These are phyloP conservation scores for Hystrix cristata DNA, from an alignment of 2,113 vertebrate genomes.

Conservation along the genomic window DNA sequence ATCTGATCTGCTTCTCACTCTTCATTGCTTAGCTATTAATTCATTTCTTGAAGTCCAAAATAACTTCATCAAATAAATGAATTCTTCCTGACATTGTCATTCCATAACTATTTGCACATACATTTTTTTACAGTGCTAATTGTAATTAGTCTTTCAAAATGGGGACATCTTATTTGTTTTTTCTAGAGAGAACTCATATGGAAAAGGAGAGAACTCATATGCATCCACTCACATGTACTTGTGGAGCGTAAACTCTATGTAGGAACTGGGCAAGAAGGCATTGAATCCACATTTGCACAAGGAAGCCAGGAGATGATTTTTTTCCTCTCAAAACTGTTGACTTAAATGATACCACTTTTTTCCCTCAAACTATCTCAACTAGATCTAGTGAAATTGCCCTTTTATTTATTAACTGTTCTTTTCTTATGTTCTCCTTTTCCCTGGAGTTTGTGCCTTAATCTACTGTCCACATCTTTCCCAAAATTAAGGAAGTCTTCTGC, in stretches of 20 bases:
- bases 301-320: background rate
- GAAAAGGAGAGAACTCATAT: background rate
- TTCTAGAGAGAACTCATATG: background rate
- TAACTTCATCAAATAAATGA: background rate
- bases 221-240: conserved; percentile 5
- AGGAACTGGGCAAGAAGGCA: background rate
- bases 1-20: background rate
- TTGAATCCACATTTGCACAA: background rate
- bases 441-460: background rate
- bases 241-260: background rate
- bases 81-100: background rate
- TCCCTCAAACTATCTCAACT: background rate
- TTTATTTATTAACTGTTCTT: background rate
- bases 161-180: background rate
- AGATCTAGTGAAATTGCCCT: background rate
- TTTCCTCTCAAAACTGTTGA: background rate
- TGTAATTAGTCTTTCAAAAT: background rate
- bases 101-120: background rate
- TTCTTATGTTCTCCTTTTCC: background rate
- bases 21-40: background rate
- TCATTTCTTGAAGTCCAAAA: background rate
- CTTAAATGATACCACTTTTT: background rate
- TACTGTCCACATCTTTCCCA: background rate
- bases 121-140: background rate
- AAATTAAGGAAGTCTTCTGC: background rate